Evolutionary conservation across 2,888 invertebrate genomes (phyloP), one percentile per base, ranked within the genome.

Genomic region (Amiota minor): DNA sequence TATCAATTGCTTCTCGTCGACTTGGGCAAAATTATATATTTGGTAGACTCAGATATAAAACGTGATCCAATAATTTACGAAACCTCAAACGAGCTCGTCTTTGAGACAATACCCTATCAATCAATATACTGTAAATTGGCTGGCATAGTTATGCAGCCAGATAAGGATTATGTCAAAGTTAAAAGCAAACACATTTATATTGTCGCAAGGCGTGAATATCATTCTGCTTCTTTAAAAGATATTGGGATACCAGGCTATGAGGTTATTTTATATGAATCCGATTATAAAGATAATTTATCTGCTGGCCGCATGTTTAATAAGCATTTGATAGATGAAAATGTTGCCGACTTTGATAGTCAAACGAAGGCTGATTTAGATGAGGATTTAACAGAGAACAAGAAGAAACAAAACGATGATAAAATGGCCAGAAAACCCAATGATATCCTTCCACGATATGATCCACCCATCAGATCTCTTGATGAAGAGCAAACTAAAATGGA

Each of bases 111-210:
- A 10, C 65, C 65, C 10, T 65, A 49, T 47, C 65, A 65, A 47
- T n/a, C 47, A 1, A 65, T 65, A 10, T 65, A 18, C 14, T 65
- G 65, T 18, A 65, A 65, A 18, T 18, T 65, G 65, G 49, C 65
- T 18, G 47, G 47, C 47, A 65, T 65, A 12, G 20, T 18, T 45
- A 9, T 45, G 45, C n/a, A 45, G 4, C 1, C 11, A 12, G 18
- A 4, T 65, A 49, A 47, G 11, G n/a, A 12, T 14, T 14, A 2
- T 10, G 11, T 61, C 12, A 61, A 35, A 35, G 12, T 35, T 14
- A 16, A 46, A 12, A 6, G 18, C 2, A n/a, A 47, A 49, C 65
- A 65, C 49, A 2, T 65, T 3, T 49, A 65, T 65, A 49, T 49
- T 11, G 65, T 65, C 1, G 65, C 47, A 10, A 65, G 49, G 11